phyloP scores from a whole-genome alignment of 2,113 vertebrate genomes.

The Sinocyclocheilus grahami region DNA sequence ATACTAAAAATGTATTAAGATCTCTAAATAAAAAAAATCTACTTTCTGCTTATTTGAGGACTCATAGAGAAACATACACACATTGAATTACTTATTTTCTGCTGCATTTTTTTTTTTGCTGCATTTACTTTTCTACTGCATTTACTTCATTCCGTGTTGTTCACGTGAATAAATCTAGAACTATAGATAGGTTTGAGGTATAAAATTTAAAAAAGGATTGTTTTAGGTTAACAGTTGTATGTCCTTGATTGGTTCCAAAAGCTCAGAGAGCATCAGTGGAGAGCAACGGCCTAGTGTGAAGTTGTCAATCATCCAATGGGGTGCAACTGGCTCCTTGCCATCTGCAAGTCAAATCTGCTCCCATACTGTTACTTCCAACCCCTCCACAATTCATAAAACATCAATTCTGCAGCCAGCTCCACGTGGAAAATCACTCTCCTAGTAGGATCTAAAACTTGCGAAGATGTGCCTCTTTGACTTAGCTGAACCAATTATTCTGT shows the following conservation, averaged over 20 bases:
- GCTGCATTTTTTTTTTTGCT: not conserved
- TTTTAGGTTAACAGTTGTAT: not conserved
- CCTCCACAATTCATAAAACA: constrained; percentile 52
- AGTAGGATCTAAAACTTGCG: constrained; percentile 25
- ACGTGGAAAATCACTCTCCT: constrained; percentile 27
- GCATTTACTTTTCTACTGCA: not conserved
- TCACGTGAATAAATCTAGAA: not conserved
- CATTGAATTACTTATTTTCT: not conserved
- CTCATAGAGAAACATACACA: not conserved
- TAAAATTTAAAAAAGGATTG: not conserved
- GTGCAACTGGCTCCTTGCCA: constrained; percentile 32
- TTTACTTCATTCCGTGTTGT: not conserved
- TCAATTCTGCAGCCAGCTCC: constrained; percentile 33
- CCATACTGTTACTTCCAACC: constrained; percentile 47
- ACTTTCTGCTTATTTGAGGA: too few species aligned
- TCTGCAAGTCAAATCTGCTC: constrained; percentile 51
- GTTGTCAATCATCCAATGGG: constrained; percentile 42
- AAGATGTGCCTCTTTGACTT: constrained; percentile 10
- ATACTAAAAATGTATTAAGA: not conserved
- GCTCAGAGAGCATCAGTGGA: constrained; percentile 5
- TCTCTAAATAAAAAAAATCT: not conserved
- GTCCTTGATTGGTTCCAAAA: not conserved
- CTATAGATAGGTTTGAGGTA: not conserved
- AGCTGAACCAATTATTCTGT: constrained; percentile 14
- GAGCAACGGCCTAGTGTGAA: constrained; percentile 41